Conservation (phyloP, 2,797 vertebrate genomes). For the Oreonectes daqikongensis region DNA sequence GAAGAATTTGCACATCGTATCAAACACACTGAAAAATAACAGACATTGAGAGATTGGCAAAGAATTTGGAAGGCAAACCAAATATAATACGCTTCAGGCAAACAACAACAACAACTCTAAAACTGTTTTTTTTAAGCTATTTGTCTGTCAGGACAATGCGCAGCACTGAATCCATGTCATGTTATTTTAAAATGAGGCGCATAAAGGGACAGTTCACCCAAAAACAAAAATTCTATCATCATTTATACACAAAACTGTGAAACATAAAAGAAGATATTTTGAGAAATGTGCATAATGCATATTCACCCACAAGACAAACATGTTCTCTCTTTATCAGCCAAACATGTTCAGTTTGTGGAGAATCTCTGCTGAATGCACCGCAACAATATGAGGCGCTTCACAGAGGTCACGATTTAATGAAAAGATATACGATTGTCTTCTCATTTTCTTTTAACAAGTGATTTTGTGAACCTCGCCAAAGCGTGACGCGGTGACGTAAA, state of each 20-base stretch:
- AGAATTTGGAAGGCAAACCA: neutral
- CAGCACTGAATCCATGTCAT: neutral
- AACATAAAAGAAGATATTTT: neutral
- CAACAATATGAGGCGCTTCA: neutral
- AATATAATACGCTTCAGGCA: neutral
- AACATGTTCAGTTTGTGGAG: neutral
- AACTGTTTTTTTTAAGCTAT: neutral
- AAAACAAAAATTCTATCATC: neutral
- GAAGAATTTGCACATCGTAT: neutral
- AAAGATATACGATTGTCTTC: conserved; percentile 5
- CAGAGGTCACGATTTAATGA: neutral
- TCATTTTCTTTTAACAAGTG: too few species aligned
- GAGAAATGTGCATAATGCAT: too few species aligned
- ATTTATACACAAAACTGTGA: too few species aligned
- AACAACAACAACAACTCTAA: too few species aligned
- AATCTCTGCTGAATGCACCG: neutral
- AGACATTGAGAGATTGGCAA: neutral
- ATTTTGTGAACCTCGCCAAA: too few species aligned
- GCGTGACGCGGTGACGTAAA: conserved; percentile 19
- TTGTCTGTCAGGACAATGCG: neutral
- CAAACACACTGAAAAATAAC: neutral
- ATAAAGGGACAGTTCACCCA: neutral
- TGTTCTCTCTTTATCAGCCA: neutral
- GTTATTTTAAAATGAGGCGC: neutral
- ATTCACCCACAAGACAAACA: neutral